Conservation (phyloP, 2,888 invertebrate species). For the Epicampocera succincta region DNA sequence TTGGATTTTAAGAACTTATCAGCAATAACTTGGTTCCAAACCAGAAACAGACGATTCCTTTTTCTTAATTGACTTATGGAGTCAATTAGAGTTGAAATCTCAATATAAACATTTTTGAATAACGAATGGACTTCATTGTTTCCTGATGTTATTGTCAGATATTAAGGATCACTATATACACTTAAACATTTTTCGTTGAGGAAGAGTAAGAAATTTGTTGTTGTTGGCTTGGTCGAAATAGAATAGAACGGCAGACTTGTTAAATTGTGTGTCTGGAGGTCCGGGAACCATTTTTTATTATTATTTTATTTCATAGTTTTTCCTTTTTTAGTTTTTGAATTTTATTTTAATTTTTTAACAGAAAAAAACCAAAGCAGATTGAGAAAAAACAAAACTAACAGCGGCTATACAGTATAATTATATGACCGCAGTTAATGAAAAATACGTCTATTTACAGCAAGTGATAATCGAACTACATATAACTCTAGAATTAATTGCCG, state of each 20-base stretch:
- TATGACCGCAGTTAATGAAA: no score
- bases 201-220: background rate
- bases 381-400: no score
- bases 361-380: no score
- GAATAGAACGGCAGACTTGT: conserved; percentile 12
- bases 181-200: background rate
- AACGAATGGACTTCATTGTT: conserved; percentile 19
- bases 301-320: no score
- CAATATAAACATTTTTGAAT: no score
- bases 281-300: conserved; percentile 18
- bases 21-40: conserved; percentile 31
- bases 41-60: conserved; percentile 28
- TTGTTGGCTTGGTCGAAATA: background rate
- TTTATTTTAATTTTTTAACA: no score
- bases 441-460: no score
- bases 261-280: conserved; percentile 2
- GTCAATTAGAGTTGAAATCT: no score
- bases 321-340: no score
- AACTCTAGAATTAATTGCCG: no score
- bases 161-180: conserved; percentile 30
- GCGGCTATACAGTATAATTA: no score
- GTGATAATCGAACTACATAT: no score
- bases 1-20: conserved; percentile 64
- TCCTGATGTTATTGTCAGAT: conserved; percentile 26
- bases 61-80: conserved; percentile 36